Evolutionary conservation across 1,140 invertebrate genomes (phyloP).

Genomic region (Dinoponera quadriceps): DNA sequence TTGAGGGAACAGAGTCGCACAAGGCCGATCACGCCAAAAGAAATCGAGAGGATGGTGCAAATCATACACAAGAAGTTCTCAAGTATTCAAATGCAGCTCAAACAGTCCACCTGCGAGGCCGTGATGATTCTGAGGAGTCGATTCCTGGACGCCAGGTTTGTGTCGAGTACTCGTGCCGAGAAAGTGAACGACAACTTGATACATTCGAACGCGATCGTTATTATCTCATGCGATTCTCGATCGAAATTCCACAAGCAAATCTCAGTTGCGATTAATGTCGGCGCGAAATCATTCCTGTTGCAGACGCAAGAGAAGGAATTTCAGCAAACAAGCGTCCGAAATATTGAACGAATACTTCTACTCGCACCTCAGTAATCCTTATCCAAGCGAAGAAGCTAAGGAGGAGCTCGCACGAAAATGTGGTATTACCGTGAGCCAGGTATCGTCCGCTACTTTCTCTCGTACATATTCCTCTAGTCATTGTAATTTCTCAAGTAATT

Average conservation of each 20-base stretch:
- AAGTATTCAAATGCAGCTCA: constrained; percentile 99
- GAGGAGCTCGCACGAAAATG: constrained; percentile 99
- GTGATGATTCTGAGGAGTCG: constrained; percentile 98
- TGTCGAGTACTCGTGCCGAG: neutral
- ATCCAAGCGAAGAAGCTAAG: constrained; percentile 99
- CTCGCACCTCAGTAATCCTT: constrained; percentile 99
- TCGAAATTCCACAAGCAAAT: neutral
- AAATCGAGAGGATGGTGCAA: constrained; percentile 99
- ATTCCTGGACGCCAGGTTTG: constrained; percentile 96
- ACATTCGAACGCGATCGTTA: neutral
- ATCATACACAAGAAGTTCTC: constrained; percentile 99
- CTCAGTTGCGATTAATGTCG: neutral
- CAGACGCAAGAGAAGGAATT: constrained; percentile 99
- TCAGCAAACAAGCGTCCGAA: constrained; percentile 99
- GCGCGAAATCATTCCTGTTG: constrained; percentile 46
- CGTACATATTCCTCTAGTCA: neutral
- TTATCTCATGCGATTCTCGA: neutral
- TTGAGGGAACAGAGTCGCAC: constrained; percentile 98
- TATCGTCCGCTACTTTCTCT: constrained; percentile 78
- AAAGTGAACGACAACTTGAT: no score
- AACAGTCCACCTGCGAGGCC: constrained; percentile 99
- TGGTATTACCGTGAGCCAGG: constrained; percentile 98
- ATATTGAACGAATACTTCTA: constrained; percentile 99
- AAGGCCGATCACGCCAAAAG: constrained; percentile 96
- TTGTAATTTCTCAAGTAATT: constrained; percentile 29